Conservation (phyloP, 2,797 vertebrate species). For the Molossus alvarezi region DNA sequence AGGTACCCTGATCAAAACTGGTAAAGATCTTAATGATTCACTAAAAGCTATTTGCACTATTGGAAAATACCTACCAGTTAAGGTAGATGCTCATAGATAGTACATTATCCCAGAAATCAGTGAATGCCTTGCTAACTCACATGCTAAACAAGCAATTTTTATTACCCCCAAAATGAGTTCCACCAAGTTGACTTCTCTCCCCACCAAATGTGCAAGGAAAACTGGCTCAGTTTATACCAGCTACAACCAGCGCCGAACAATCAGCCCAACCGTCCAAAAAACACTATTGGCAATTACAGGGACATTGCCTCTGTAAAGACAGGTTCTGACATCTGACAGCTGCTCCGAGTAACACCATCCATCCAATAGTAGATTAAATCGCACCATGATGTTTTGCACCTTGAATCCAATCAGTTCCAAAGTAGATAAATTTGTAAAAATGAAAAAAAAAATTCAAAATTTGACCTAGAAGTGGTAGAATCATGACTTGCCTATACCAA, state of each 20-base stretch:
- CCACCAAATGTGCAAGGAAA: slow-evolving; percentile 1
- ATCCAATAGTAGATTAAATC: background rate
- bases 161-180: background rate
- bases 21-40: slow-evolving; percentile 16
- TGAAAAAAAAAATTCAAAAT: background rate
- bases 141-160: slow-evolving; percentile 20
- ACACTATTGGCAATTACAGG: background rate
- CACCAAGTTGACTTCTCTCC: background rate
- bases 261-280: slow-evolving; percentile 24
- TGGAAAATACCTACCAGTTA: background rate
- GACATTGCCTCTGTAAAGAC: background rate
- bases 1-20: slow-evolving; percentile 20
- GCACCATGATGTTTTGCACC: background rate
- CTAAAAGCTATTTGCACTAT: background rate
- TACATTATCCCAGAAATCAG: background rate
- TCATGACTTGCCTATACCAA: background rate
- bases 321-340: background rate
- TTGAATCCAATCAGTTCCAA: background rate
- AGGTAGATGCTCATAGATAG: background rate
- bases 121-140: background rate
- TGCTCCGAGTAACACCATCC: background rate
- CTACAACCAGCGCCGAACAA: background rate
- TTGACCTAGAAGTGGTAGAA: slow-evolving; percentile 22
- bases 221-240: background rate
- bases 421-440: background rate